Evolutionary conservation across 2,113 vertebrate species (phyloP).

Genomic region (Macheiramphus alcinus): DNA sequence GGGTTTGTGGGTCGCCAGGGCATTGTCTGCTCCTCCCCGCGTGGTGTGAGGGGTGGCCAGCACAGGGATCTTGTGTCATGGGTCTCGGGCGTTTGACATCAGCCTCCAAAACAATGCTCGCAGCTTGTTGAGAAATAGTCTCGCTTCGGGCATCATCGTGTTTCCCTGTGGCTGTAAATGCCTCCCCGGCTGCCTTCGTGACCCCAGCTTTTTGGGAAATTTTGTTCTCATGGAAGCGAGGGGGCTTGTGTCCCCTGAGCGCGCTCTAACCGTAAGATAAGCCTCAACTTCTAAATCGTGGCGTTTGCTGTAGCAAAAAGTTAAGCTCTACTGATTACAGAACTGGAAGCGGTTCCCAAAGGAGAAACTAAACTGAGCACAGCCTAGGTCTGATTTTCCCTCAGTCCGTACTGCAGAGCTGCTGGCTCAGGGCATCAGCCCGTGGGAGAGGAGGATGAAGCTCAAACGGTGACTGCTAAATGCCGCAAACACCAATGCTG

Average conservation of each 20-base stretch:
- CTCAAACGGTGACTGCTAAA: not conserved
- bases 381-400: not conserved
- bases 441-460: not conserved
- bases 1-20: not conserved
- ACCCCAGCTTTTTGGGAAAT: not conserved
- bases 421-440: not conserved
- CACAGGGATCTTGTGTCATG: not conserved
- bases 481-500: accelerated
- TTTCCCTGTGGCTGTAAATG: not conserved
- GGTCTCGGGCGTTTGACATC: not conserved
- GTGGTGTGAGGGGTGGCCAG: not conserved
- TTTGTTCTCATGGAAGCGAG: not conserved
- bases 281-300: not conserved
- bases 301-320: not conserved
- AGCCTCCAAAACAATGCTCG: not conserved
- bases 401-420: not conserved
- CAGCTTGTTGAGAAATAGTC: not conserved
- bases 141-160: not conserved
- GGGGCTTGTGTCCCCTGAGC: not conserved
- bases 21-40: not conserved
- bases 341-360: not conserved
- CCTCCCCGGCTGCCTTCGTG: not conserved
- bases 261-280: accelerated
- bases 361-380: not conserved
- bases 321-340: not conserved